These are phyloP conservation scores for Microtus montanus DNA, from an alignment of 2,113 vertebrate genomes.

Conservation along the genomic window DNA sequence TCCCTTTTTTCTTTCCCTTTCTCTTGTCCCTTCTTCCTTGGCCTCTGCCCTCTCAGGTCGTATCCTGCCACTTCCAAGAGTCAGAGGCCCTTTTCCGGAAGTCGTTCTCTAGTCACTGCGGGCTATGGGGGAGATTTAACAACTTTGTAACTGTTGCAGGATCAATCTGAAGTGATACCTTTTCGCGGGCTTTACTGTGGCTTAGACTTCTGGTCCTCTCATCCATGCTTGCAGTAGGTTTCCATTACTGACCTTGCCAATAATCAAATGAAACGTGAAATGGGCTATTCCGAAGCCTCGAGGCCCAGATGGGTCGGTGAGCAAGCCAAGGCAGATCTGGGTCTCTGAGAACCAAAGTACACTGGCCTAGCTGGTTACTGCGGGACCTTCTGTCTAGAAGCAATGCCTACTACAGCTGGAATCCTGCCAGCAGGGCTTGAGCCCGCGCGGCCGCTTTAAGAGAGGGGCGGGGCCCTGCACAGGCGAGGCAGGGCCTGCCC, in stretches of 20 bases:
- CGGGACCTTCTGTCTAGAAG: background rate
- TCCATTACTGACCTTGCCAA: constrained; percentile 33
- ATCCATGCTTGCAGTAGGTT: background rate
- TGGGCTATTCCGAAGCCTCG: background rate
- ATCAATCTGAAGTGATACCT: background rate
- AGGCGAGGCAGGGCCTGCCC: constrained; percentile 65
- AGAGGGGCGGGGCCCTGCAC: constrained; percentile 65
- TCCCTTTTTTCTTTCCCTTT: background rate
- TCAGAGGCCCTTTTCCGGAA: background rate
- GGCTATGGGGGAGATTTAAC: background rate
- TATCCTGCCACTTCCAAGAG: background rate
- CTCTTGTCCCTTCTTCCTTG: background rate
- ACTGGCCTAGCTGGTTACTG: rapidly evolving
- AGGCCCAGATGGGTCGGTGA: background rate
- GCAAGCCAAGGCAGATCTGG: background rate
- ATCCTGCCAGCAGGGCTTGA: background rate
- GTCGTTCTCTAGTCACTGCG: background rate
- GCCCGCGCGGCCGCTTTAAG: constrained; percentile 73
- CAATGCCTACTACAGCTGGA: rapidly evolving
- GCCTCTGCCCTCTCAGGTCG: background rate
- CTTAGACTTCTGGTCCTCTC: constrained; percentile 2
- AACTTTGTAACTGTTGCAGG: background rate
- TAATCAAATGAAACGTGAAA: background rate
- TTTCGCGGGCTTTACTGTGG: background rate
- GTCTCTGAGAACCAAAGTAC: background rate